Percentiles rank a stretch among this genome's conserved stretches.
Conservation (phyloP, 2,888 invertebrate species). For the Cyaniris semiargus region DNA sequence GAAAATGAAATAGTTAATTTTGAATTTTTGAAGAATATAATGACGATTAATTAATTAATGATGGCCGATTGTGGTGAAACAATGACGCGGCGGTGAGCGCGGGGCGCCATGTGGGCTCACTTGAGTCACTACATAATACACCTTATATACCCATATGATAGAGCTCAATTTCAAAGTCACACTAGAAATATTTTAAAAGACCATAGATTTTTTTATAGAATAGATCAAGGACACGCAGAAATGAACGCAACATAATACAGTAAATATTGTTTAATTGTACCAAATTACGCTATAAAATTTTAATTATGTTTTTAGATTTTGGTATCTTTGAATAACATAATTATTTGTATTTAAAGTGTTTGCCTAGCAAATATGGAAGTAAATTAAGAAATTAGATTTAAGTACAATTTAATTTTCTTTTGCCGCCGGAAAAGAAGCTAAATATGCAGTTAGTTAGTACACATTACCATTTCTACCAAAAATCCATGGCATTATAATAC, state of each 20-base stretch:
- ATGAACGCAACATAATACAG: neutral
- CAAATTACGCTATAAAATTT: slow-evolving; percentile 4
- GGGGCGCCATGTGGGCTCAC: slow-evolving; percentile 50
- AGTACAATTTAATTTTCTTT: neutral
- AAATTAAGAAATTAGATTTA: neutral
- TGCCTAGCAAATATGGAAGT: neutral
- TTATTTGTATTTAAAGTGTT: neutral
- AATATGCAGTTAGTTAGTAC: neutral
- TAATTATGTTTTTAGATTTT: neutral
- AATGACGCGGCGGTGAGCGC: slow-evolving; percentile 58
- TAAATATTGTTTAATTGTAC: neutral
- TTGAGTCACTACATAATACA: slow-evolving; percentile 27
- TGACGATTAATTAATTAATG: slow-evolving; percentile 75
- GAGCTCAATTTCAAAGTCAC: neutral
- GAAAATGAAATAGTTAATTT: slow-evolving; percentile 60
- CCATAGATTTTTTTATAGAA: slow-evolving; percentile 14
- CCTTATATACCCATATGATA: slow-evolving; percentile 16
- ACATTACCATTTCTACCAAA: neutral
- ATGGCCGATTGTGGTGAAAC: slow-evolving; percentile 63
- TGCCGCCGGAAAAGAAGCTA: neutral
- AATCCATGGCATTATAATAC: neutral
- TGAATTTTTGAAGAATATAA: slow-evolving; percentile 65
- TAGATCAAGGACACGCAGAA: slow-evolving; percentile 18
- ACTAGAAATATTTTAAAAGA: neutral
- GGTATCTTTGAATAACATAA: neutral